These are phyloP conservation scores for Phocoena phocoena DNA, from an alignment of 2,113 vertebrate species.

Conservation along the genomic window DNA sequence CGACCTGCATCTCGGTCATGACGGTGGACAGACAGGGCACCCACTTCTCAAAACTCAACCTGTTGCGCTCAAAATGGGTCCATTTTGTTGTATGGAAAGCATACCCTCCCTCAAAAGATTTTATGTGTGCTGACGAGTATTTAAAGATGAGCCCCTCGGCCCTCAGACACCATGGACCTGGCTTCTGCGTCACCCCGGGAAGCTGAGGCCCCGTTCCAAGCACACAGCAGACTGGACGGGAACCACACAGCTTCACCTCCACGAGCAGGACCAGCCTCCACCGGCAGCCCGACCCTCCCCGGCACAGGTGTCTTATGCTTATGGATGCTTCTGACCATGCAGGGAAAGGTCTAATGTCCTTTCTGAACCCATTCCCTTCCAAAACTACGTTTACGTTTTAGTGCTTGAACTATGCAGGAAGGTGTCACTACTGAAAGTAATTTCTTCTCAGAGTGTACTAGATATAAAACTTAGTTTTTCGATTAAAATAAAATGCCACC, in stretches of 20 bases:
- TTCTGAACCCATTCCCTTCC: background rate
- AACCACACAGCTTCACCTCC: background rate
- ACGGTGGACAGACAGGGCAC: rapidly evolving
- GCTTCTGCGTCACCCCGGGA: background rate
- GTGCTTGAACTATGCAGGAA: background rate
- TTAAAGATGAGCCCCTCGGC: background rate
- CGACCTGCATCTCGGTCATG: rapidly evolving
- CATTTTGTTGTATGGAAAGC: rapidly evolving
- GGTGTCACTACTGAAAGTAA: background rate
- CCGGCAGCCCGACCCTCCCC: background rate
- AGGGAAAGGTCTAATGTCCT: background rate
- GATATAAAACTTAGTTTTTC: background rate
- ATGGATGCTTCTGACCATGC: background rate
- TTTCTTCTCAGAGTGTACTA: background rate
- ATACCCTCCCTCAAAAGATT: background rate
- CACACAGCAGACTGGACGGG: background rate
- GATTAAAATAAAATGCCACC: background rate
- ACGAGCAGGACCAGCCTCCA: background rate
- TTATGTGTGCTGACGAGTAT: background rate
- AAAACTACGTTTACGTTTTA: background rate
- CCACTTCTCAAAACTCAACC: background rate
- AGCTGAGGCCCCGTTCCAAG: background rate
- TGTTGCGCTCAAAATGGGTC: too few species aligned
- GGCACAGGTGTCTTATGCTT: rapidly evolving
- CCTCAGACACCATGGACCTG: background rate